A percentile compares a stretch with the other conserved stretches of the same genome.
These are phyloP conservation scores for Apeira syringaria DNA, from an alignment of 2,888 invertebrate genomes.

Conservation along the genomic window DNA sequence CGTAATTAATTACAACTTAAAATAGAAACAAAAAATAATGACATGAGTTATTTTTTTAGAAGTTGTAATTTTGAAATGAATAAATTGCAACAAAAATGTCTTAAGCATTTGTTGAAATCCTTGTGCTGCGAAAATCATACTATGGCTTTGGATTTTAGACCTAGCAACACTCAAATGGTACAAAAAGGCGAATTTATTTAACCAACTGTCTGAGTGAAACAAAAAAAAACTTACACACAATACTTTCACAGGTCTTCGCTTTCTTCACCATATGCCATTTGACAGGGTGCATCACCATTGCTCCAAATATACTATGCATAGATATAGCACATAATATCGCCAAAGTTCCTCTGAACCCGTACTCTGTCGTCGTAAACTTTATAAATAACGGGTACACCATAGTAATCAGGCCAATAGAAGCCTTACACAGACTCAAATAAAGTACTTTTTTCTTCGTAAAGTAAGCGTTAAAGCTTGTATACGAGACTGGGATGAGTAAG, in stretches of 20 bases:
- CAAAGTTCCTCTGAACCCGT: slow-evolving; percentile 89
- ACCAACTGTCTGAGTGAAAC: too few species aligned
- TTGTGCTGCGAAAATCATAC: too few species aligned
- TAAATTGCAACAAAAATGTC: too few species aligned
- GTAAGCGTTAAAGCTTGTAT: slow-evolving; percentile 89
- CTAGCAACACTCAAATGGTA: too few species aligned
- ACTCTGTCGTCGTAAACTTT: slow-evolving; percentile 84
- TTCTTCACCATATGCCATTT: slow-evolving; percentile 86
- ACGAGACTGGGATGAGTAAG: slow-evolving; percentile 87
- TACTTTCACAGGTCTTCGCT: slow-evolving; percentile 64
- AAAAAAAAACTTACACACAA: slow-evolving; percentile 74
- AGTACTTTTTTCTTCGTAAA: slow-evolving; percentile 88
- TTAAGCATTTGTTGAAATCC: too few species aligned
- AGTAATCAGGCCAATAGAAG: slow-evolving; percentile 86
- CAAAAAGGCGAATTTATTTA: too few species aligned
- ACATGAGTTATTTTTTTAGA: too few species aligned
- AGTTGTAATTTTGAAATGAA: too few species aligned
- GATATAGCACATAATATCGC: slow-evolving; percentile 87
- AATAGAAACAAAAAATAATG: too few species aligned
- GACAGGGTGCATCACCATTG: slow-evolving; percentile 88
- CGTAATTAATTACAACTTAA: too few species aligned
- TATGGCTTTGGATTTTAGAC: too few species aligned
- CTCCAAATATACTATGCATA: slow-evolving; percentile 86
- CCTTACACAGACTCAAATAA: slow-evolving; percentile 88
- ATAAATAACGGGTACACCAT: slow-evolving; percentile 87